Evolutionary conservation across 2,113 vertebrate genomes (phyloP).

Genomic region (Prionailurus viverrinus): DNA sequence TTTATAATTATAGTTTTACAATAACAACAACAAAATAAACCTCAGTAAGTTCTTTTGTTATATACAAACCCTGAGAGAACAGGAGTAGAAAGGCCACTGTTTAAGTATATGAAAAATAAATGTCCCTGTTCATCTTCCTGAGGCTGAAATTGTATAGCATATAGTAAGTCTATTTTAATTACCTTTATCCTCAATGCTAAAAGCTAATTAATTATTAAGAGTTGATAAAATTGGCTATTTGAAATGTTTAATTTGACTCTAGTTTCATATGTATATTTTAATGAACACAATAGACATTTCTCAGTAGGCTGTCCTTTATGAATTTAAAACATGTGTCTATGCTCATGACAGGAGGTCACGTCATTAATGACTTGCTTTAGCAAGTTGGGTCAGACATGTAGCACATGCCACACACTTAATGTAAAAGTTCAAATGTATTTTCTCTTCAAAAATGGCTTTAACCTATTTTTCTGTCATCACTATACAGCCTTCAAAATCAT

Average conservation of each 20-base stretch:
- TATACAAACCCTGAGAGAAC: slow-evolving; percentile 54
- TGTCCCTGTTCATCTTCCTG: slow-evolving; percentile 43
- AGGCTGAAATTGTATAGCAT: slow-evolving; percentile 29
- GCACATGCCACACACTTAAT: not conserved
- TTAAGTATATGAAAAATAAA: slow-evolving; percentile 69
- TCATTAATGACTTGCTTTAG: slow-evolving; percentile 41
- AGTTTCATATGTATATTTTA: slow-evolving; percentile 43
- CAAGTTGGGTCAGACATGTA: not conserved
- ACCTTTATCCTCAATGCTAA: slow-evolving; percentile 59
- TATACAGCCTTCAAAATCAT: slow-evolving; percentile 18
- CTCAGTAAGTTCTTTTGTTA: slow-evolving; percentile 2
- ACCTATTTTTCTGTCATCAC: slow-evolving; percentile 66
- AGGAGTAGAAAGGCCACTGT: slow-evolving; percentile 24
- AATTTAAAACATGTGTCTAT: slow-evolving; percentile 58
- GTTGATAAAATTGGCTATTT: slow-evolving; percentile 63
- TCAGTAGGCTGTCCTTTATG: slow-evolving; percentile 39
- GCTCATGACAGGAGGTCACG: not conserved
- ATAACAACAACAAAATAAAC: not conserved
- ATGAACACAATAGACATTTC: slow-evolving; percentile 45
- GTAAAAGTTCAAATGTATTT: slow-evolving; percentile 28
- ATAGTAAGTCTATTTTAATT: slow-evolving; percentile 71
- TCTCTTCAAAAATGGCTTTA: slow-evolving; percentile 42
- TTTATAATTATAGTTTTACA: slow-evolving; percentile 59
- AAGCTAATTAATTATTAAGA: slow-evolving; percentile 72
- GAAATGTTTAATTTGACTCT: slow-evolving; percentile 61